Conservation (phyloP, 2,888 invertebrate genomes). For the Coremacera marginata region DNA sequence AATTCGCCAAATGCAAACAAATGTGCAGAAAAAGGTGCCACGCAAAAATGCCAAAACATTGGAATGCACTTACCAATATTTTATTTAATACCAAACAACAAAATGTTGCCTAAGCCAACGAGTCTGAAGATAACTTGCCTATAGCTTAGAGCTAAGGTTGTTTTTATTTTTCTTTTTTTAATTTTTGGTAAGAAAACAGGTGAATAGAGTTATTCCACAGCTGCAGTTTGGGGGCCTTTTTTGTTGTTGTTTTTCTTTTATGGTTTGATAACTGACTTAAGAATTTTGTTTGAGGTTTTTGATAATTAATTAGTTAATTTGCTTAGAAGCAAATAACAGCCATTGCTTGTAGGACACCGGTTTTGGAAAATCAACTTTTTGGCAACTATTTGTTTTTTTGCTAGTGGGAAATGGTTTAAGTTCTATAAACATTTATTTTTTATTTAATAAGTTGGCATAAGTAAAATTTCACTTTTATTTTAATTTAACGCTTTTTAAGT, state of each 20-base stretch:
- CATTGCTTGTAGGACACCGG: neutral
- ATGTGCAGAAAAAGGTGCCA: constrained; percentile 48
- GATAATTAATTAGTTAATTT: constrained; percentile 58
- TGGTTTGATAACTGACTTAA: constrained; percentile 27
- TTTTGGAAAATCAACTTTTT: neutral
- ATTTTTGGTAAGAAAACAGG: constrained; percentile 14
- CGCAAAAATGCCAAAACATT: constrained; percentile 51
- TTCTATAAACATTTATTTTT: no score
- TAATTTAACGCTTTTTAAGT: neutral
- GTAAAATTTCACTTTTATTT: no score
- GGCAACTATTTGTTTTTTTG: neutral
- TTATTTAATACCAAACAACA: constrained; percentile 21
- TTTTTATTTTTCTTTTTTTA: neutral
- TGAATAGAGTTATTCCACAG: constrained; percentile 20
- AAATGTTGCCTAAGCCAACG: constrained; percentile 25
- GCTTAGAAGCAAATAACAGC: constrained; percentile 20
- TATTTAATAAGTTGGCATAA: no score
- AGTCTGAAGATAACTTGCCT: neutral
- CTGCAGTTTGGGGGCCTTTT: constrained; percentile 4
- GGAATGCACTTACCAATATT: constrained; percentile 40
- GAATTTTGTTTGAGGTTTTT: constrained; percentile 47
- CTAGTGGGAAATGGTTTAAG: neutral
- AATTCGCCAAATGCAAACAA: constrained; percentile 48
- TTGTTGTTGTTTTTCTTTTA: constrained; percentile 24
- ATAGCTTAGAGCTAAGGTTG: neutral